Percentiles rank a stretch among this genome's conserved stretches.
phyloP scores from a whole-genome alignment of 2,888 invertebrate genomes.

The Dilophus febrilis region DNA sequence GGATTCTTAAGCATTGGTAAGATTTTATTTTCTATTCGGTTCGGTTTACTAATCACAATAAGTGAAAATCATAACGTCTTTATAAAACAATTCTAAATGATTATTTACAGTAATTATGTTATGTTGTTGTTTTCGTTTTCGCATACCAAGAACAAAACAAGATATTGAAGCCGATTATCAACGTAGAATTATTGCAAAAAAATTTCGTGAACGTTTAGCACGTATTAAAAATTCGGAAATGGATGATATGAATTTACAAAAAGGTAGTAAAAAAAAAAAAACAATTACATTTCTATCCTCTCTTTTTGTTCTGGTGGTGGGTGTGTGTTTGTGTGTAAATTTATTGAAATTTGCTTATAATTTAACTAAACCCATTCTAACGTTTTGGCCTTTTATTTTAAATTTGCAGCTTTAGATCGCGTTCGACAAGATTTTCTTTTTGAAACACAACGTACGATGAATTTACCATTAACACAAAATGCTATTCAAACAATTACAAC shows the following conservation, averaged over 20 bases:
- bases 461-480: background rate
- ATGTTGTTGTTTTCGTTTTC: slow-evolving; percentile 79
- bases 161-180: slow-evolving; percentile 89
- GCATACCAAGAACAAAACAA: slow-evolving; percentile 85
- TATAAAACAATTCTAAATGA: background rate
- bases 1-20: slow-evolving; percentile 44
- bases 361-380: too few species aligned
- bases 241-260: slow-evolving; percentile 40
- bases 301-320: too few species aligned
- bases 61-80: background rate
- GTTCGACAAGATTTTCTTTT: slow-evolving; percentile 2
- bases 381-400: too few species aligned
- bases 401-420: slow-evolving; percentile 4
- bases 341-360: too few species aligned
- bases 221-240: slow-evolving; percentile 72
- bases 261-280: slow-evolving; percentile 18
- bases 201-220: slow-evolving; percentile 64
- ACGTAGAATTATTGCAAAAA: slow-evolving; percentile 62
- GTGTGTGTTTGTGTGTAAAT: too few species aligned
- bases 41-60: slow-evolving; percentile 3
- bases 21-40: slow-evolving; percentile 10
- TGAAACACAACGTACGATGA: background rate
- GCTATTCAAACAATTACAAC: too few species aligned
- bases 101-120: slow-evolving; percentile 53
- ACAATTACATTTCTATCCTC: too few species aligned